Evolutionary conservation across 2,888 invertebrate genomes (phyloP), one percentile per base, ranked within the genome.

Genomic region (Eupelmus urozonus): DNA sequence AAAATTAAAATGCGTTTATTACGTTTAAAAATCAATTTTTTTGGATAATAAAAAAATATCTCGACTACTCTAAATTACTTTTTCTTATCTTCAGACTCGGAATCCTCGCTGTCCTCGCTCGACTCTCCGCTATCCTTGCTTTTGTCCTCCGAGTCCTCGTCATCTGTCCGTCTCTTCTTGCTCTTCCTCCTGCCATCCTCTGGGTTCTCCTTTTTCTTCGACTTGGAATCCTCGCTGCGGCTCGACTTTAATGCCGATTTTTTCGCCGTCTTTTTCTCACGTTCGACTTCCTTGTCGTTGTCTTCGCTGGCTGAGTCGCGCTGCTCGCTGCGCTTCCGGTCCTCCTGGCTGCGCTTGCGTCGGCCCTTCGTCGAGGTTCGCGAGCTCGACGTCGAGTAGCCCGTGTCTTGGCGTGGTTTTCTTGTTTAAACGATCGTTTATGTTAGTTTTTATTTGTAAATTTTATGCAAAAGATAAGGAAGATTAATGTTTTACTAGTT

Each of bases 331-430:
- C 81, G 84, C 7, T 73, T 87, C 53, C 80, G 84, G 29, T 85
- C 85, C 2, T 81, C 84, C n/a, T 84, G 84, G 78, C 76, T 85
- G 80, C 76, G 82, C 59, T 81, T 87, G 55, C 80, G 84, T 40
- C 82, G 86, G 7, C 63, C 49, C 70, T 84, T 87, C 72, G 89
- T 90, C 0, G 92, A 90, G 79, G 92, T 92, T 82, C 93, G 92
- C 0, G 93, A 93, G 86, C 93, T 94, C 69, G 92, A 94, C 0
- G 94, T 94, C 0, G 93, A 94, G 83, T 94, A 94, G 13, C 94
- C 94, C 0, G 94, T 94, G 84, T 94, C 94, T 87, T 94, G 94
- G 11, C 92, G 88, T 0, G 85, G 85, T 85, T 88, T 91, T 78
- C 91, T 91, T n/a, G n/a, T n/a, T n/a, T n/a, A n/a, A n/a, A n/a